Evolutionary conservation across 2,888 invertebrate species (phyloP).

Genomic region (Dynastes grantii): DNA sequence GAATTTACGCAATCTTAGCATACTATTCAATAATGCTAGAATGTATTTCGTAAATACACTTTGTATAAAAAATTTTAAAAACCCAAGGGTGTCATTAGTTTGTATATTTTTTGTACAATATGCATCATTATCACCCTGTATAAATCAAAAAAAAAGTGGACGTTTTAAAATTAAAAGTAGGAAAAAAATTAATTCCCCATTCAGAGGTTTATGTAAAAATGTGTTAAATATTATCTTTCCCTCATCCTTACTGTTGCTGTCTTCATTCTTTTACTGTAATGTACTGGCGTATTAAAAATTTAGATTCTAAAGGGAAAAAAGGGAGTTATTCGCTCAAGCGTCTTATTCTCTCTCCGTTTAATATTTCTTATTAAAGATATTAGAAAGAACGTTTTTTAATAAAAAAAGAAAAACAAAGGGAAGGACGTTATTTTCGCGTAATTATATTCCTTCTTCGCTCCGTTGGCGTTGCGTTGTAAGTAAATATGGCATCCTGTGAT

Average conservation of each 20-base stretch:
- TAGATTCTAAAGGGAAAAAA: not conserved
- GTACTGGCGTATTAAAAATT: conserved; percentile 23
- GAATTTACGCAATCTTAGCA: too few relatives aligned
- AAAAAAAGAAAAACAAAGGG: not conserved
- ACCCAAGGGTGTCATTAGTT: too few relatives aligned
- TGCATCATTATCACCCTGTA: too few relatives aligned
- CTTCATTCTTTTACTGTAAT: conserved; percentile 7
- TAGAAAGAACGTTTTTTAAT: not conserved
- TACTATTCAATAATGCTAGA: too few relatives aligned
- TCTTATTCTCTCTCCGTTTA: not conserved
- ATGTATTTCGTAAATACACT: too few relatives aligned
- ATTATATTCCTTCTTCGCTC: too few relatives aligned
- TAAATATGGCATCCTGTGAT: not conserved
- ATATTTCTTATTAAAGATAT: conserved; percentile 6
- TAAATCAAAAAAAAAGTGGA: not conserved
- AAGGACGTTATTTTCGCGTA: too few relatives aligned
- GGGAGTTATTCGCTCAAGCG: not conserved
- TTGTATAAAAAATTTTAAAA: too few relatives aligned
- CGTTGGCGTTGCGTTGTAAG: not conserved
- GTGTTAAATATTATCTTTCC: conserved; percentile 5
- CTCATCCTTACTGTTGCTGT: not conserved
- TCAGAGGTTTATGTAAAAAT: conserved; percentile 11
- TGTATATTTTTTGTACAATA: too few relatives aligned
- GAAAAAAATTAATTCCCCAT: too few relatives aligned
- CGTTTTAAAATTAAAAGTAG: not conserved